Evolutionary conservation across 2,888 invertebrate genomes (phyloP), one percentile per base, ranked within the genome.

Genomic region (Lycophotia porphyrea): DNA sequence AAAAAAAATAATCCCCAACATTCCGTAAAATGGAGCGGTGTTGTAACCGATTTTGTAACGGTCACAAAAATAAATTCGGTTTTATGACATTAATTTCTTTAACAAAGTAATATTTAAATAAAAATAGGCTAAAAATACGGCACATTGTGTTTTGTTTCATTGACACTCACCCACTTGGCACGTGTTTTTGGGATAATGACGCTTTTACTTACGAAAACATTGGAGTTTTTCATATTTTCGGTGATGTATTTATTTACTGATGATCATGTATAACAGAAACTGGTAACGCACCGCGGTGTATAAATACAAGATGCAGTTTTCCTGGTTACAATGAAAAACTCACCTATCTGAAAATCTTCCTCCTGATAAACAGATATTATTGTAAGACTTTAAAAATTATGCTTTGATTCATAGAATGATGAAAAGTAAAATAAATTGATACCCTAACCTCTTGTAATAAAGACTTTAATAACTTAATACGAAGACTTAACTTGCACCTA

Each of bases 101-200:
- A 63, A 84, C 81, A 80, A 81, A 82, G 80, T 74, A 82, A 68
- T 80, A 78, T 88, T 88, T 84, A 82, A 86, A 89, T 72, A 52
- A 81, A 84, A 84, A 84, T 74, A 18, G 60, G 76, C 87, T 88
- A 90, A 88, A 90, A 87, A 90, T 90, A 91, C 78, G 60, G 58
- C 58, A 86, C 90, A 89, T 88, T 88, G 85, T 90, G 88, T 91
- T 88, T 87, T 89, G 88, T 90, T 87, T 86, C 90, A 88, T 94
- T 94, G 94, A 95, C 94, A 94, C 93, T 96, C 95, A 95, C 96
- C 95, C 90, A 96, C 93, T 96, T 96, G 96, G 96, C 96, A 95
- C 90, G 67, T 85, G 80, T 83, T 77, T 88, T 88, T 75, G 76
- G 82, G 72, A 86, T 83, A 86, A 84, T 86, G 84, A 86, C 85